Conservation (phyloP, 64 coral and sea anemone genomes). For the Porites australiensis region DNA sequence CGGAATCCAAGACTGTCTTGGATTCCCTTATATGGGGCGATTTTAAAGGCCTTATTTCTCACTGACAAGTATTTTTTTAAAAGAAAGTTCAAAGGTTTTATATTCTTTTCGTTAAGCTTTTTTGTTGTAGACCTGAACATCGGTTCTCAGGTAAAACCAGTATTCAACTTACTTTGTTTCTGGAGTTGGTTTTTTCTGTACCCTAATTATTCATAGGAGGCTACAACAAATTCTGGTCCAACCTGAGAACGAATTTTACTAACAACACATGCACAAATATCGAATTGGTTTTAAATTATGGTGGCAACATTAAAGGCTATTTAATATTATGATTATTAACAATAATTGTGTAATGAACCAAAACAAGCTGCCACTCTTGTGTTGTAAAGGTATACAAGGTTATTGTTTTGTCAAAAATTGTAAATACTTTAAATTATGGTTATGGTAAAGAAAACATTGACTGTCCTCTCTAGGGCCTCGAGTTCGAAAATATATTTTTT, state of each 20-base stretch:
- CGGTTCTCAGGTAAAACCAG: too few relatives aligned
- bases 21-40: too few relatives aligned
- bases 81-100: not conserved
- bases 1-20: too few relatives aligned
- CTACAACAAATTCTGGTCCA: too few relatives aligned
- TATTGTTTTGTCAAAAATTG: not conserved
- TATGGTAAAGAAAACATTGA: not conserved
- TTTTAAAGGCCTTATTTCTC: too few relatives aligned
- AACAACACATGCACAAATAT: not conserved
- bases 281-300: not conserved
- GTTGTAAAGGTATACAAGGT: not conserved
- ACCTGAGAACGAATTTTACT: too few relatives aligned
- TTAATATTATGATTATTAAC: not conserved
- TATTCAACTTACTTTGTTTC: too few relatives aligned
- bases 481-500: too few relatives aligned
- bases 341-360: not conserved
- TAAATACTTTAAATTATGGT: constrained; percentile 21
- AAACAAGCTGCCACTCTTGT: not conserved
- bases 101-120: not conserved
- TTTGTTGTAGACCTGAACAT: too few relatives aligned
- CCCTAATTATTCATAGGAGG: too few relatives aligned
- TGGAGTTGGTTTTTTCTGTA: too few relatives aligned
- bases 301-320: not conserved
- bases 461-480: not conserved
- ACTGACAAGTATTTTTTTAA: too few relatives aligned